phyloP scores from a whole-genome alignment of 2,888 invertebrate species.

The Crematogaster levior region DNA sequence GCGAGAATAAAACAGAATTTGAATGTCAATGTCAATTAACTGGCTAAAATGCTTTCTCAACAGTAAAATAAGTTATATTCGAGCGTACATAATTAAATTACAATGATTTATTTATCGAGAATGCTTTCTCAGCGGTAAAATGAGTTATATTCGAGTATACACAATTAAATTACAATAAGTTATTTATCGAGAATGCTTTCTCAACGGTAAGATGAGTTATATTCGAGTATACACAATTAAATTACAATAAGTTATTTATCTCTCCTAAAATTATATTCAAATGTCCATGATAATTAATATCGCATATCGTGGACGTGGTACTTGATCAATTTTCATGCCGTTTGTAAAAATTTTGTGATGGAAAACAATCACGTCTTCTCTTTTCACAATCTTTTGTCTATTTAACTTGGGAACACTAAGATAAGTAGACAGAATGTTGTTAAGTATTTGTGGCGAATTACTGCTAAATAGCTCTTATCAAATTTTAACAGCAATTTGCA shows the following conservation, averaged over 20 bases:
- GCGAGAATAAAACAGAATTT: not conserved
- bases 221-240: conserved; percentile 4
- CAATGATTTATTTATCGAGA: not conserved
- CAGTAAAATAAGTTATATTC: not conserved
- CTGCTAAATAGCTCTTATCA: no score
- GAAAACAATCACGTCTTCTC: no score
- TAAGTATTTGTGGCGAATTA: no score
- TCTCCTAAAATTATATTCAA: no score
- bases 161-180: conserved; percentile 13
- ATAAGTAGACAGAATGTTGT: no score
- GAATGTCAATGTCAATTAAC: not conserved
- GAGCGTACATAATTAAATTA: conserved; percentile 17
- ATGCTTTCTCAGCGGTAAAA: not conserved
- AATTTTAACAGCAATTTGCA: no score
- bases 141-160: not conserved
- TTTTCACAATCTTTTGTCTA: no score
- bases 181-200: not conserved
- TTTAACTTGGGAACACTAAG: no score
- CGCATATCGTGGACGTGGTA: conserved; percentile 45
- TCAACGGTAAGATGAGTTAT: not conserved
- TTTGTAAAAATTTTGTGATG: no score
- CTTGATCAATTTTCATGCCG: conserved; percentile 63
- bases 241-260: not conserved
- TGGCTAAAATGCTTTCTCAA: not conserved
- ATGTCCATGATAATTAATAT: conserved; percentile 64